A percentile compares a stretch with the other conserved stretches of the same genome.
These are phyloP conservation scores for Ophioninae sp. DNA, from an alignment of 2,888 invertebrate species.

Conservation along the genomic window DNA sequence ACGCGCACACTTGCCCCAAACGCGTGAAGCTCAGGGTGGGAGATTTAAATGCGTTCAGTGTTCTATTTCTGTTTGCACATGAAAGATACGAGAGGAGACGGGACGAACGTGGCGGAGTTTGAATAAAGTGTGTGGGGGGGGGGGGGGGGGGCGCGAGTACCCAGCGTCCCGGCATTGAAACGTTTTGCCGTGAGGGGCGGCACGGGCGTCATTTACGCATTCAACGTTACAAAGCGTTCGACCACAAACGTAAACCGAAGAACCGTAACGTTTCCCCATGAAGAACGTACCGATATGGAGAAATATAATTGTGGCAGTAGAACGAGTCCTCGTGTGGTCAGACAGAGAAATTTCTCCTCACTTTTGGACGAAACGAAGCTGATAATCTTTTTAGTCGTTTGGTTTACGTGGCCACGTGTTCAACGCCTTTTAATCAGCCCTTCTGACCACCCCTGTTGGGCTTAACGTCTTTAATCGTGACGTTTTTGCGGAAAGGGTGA, in stretches of 20 bases:
- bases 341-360: conserved; percentile 47
- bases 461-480: conserved; percentile 41
- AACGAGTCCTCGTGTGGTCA: conserved; percentile 30
- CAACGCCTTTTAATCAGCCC: conserved; percentile 54
- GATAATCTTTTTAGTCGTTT: conserved; percentile 45
- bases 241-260: conserved; percentile 17
- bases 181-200: conserved; percentile 59
- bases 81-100: conserved; percentile 51
- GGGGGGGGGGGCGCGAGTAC: conserved; percentile 11
- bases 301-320: conserved; percentile 47
- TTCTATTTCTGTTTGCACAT: no score
- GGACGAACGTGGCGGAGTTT: conserved; percentile 36
- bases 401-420: conserved; percentile 17
- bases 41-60: no score
- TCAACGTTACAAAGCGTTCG: conserved; percentile 28
- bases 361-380: conserved; percentile 29
- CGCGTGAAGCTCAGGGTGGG: no score
- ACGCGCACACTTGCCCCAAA: no score
- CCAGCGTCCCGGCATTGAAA: conserved; percentile 56
- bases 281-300: neutral
- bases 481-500: conserved; percentile 8
- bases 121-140: no score
- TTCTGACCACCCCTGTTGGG: conserved; percentile 9
- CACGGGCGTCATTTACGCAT: conserved; percentile 49
- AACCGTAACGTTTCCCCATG: conserved; percentile 21